A percentile compares a stretch with the other conserved stretches of the same genome.
Evolutionary conservation across 2,888 invertebrate species (phyloP).

Genomic region (Torymus auratus): DNA sequence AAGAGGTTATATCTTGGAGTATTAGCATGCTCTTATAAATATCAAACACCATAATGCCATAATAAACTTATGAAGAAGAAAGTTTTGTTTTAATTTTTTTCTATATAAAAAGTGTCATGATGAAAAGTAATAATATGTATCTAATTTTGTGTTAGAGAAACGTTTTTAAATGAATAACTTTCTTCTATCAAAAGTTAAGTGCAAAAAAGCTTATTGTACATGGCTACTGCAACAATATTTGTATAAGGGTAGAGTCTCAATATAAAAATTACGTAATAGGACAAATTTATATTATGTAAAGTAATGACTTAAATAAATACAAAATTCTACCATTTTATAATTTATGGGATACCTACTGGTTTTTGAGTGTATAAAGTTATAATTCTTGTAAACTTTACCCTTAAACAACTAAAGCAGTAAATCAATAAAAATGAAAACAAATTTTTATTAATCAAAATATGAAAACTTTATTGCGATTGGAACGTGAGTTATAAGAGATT

Average conservation of each 20-base stretch:
- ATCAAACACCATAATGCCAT: constrained; percentile 50
- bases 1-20: constrained; percentile 48
- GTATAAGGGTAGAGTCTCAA: too few species aligned
- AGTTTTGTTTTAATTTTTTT: constrained; percentile 12
- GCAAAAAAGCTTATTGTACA: constrained; percentile 28
- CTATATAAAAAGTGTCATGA: too few species aligned
- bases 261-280: background rate
- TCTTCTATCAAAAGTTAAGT: constrained; percentile 26
- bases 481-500: constrained; percentile 27
- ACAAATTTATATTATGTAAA: too few species aligned
- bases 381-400: too few species aligned
- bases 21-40: constrained; percentile 53
- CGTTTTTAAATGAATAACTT: constrained; percentile 10
- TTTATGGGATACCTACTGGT: too few species aligned
- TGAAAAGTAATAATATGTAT: too few species aligned
- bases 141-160: background rate
- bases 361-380: too few species aligned
- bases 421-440: constrained; percentile 36
- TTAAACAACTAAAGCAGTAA: constrained; percentile 1
- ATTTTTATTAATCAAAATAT: constrained; percentile 18
- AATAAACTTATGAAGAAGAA: constrained; percentile 34
- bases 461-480: constrained; percentile 39
- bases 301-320: too few species aligned
- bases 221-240: background rate
- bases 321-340: background rate